Conservation (phyloP, 2,888 invertebrate species). For the Ichneumoninae sp. region DNA sequence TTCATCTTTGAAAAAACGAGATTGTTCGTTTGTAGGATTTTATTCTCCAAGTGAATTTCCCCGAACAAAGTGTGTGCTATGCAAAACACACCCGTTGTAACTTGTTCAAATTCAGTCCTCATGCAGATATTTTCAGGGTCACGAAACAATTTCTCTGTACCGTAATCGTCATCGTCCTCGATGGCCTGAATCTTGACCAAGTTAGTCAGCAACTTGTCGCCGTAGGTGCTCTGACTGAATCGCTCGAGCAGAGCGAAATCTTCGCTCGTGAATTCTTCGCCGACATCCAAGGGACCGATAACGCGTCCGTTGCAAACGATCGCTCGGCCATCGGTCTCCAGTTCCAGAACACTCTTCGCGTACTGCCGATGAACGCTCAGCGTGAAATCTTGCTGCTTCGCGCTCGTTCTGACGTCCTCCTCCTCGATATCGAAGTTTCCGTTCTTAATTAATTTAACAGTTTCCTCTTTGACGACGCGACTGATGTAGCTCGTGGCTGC, state of each 20-base stretch:
- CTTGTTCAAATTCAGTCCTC: no score
- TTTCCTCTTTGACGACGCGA: slow-evolving; percentile 87
- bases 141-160: slow-evolving; percentile 72
- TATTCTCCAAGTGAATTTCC: no score
- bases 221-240: slow-evolving; percentile 89
- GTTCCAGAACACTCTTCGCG: slow-evolving; percentile 89
- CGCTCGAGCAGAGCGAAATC: slow-evolving; percentile 96
- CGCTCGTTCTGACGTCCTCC: slow-evolving; percentile 60
- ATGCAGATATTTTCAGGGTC: no score
- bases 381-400: slow-evolving; percentile 72
- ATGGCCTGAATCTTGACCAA: slow-evolving; percentile 86
- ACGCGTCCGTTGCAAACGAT: slow-evolving; percentile 95
- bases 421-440: slow-evolving; percentile 87
- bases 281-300: slow-evolving; percentile 91
- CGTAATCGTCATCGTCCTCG: slow-evolving; percentile 84
- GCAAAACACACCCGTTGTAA: no score
- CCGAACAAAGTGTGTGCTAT: no score
- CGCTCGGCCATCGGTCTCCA: slow-evolving; percentile 89
- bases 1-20: no score
- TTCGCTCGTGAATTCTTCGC: slow-evolving; percentile 92
- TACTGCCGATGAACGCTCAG: slow-evolving; percentile 87
- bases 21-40: no score
- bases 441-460: slow-evolving; percentile 77
- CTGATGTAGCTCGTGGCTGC: slow-evolving; percentile 87
- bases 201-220: slow-evolving; percentile 90